phyloP scores from a whole-genome alignment of 1,140 invertebrate species.

The Scaptomyza graminum region DNA sequence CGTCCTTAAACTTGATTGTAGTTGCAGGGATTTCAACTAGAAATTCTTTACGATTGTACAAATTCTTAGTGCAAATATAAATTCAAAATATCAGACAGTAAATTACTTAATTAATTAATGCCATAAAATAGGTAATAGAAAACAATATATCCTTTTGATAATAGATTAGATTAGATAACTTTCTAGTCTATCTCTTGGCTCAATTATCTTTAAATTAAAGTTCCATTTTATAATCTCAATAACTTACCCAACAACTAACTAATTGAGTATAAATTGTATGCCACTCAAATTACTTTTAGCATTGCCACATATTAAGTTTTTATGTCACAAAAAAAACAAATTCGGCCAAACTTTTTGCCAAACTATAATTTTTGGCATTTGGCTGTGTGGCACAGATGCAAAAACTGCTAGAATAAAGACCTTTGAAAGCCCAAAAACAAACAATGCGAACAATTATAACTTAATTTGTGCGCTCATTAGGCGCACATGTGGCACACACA shows the following conservation, averaged over 20 bases:
- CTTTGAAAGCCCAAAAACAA: slow-evolving; percentile 49
- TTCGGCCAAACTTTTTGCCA: slow-evolving; percentile 38
- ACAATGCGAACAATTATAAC: slow-evolving; percentile 78
- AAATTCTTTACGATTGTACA: no score
- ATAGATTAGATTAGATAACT: no score
- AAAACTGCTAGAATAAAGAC: slow-evolving; percentile 43
- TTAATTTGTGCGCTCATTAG: slow-evolving; percentile 81
- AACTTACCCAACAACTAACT: background rate
- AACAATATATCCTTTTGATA: no score
- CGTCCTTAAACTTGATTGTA: no score
- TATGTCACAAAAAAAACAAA: slow-evolving; percentile 3
- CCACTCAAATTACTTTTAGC: slow-evolving; percentile 4
- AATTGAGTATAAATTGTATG: slow-evolving; percentile 3
- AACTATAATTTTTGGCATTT: slow-evolving; percentile 19
- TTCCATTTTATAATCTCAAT: background rate
- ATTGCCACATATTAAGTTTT: slow-evolving; percentile 31
- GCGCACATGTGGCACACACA: slow-evolving; percentile 61
- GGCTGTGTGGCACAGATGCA: slow-evolving; percentile 40
- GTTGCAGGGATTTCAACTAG: no score
- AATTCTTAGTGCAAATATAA: no score
- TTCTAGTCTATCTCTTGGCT: no score
- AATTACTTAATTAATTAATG: no score
- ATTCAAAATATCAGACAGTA: no score
- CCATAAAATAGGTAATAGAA: no score
- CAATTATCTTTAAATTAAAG: no score